Conservation (phyloP, 2,113 vertebrate species). For the Tonatia bakeri region DNA sequence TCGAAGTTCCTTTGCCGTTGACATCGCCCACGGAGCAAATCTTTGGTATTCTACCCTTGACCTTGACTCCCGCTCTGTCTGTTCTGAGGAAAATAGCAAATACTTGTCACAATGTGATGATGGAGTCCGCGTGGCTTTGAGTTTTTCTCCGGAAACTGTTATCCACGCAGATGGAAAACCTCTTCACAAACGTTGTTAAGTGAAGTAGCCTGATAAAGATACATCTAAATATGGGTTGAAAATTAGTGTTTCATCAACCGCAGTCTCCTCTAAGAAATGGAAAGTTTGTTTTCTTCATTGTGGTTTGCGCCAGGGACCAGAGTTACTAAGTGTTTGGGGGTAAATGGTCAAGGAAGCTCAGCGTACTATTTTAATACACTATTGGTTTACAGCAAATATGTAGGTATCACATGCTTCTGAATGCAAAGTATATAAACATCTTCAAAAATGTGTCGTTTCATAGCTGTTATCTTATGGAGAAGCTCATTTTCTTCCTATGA, state of each 20-base stretch:
- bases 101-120: neutral
- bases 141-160: conserved; percentile 68
- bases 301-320: neutral
- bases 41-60: conserved; percentile 76
- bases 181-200: conserved; percentile 52
- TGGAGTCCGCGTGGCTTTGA: conserved; percentile 60
- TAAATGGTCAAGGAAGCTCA: neutral
- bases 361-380: neutral
- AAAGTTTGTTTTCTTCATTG: neutral
- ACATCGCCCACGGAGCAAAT: conserved; percentile 71
- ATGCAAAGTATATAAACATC: neutral
- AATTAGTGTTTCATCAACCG: neutral
- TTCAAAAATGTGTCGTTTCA: neutral
- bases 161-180: conserved; percentile 34
- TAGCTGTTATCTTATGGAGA: neutral
- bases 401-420: neutral
- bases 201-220: neutral
- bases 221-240: neutral
- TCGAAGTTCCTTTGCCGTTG: conserved; percentile 81
- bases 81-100: conserved; percentile 57
- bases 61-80: conserved; percentile 75
- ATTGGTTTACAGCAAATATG: neutral
- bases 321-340: neutral
- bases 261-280: neutral
- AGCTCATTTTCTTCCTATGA: neutral